A percentile compares a stretch with the other conserved stretches of the same genome.
Evolutionary conservation across 2,113 vertebrate species (phyloP).

Genomic region (Mormoops blainvillei): DNA sequence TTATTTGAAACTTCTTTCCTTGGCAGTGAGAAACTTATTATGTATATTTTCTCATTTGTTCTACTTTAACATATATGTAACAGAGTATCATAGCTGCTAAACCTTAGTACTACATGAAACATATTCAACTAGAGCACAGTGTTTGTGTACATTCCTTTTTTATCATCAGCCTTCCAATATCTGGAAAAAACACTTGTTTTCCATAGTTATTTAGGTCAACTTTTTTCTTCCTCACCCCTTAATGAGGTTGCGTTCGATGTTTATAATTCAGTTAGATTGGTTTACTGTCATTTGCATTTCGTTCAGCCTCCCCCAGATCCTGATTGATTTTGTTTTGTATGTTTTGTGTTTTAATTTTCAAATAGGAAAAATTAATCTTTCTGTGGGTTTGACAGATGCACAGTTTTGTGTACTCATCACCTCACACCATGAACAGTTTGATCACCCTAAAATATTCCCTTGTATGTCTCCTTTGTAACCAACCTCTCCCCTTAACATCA

Average conservation of each 20-base stretch:
- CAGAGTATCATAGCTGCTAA: not conserved
- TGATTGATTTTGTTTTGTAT: not conserved
- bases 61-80: not conserved
- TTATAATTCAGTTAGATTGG: not conserved
- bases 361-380: not conserved
- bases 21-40: not conserved
- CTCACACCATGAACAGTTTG: not conserved
- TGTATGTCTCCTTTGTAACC: not conserved
- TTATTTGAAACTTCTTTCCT: no score
- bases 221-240: no score
- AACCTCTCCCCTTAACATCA: no score
- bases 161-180: not conserved
- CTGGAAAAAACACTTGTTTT: not conserved
- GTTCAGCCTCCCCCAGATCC: not conserved
- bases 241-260: not conserved
- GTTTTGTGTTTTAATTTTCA: not conserved
- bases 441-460: not conserved
- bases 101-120: not conserved
- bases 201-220: not conserved
- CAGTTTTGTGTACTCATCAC: not conserved
- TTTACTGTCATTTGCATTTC: not conserved
- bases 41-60: not conserved
- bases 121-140: not conserved
- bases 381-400: not conserved
- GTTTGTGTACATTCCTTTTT: not conserved